Evolutionary conservation across 92 coral and sea anemone genomes (phyloP), one percentile per base, ranked within the genome.

Genomic region (Bergia sp.): DNA sequence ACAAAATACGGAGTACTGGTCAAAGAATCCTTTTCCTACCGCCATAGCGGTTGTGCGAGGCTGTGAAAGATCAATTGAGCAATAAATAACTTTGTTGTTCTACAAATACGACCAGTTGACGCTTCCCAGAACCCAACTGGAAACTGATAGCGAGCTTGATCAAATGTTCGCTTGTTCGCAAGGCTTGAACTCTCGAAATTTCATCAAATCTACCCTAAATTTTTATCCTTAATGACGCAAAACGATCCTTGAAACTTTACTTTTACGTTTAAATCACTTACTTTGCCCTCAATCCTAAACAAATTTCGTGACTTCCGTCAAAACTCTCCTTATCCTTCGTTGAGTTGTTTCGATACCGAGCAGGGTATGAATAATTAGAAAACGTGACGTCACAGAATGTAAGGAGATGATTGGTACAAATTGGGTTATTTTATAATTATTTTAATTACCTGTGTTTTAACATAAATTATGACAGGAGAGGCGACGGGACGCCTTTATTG

Each of bases 11-110:
- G 99, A 97, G 78, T 97, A 97, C 94, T 97, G 99, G 91, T 97
- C 99, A 84, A 97, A 96, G 86, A 97, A 97, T n/a, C 99, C 99
- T 93, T 95, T 96, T 44, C 99, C 98, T 77, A 95, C 97, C 94
- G 99, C 99, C 99, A 97, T 97, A 83, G 61, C 89, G 98, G 98
- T 92, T 93, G 29, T 78, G 72, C 53, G 85, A 78, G 89, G 89
- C 95, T 93, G 94, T 87, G 42, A 76, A 92, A 37, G 89, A 85
- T 87, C 86, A 87, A 91, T 77, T 86, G 82, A 88, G 82, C 82
- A 89, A 87, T 81, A 81, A 87, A 89, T 91, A 83, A 87, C 76
- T 86, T 64, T 55, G 73, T 64, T 44, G 80, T 76, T 79, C 76
- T 42, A 65, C 41, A 64, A 73, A 81, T 53, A 42, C 67, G 66